A percentile compares a stretch with the other conserved stretches of the same genome.
These are phyloP conservation scores for Rhizomys pruinosus DNA, from an alignment of 2,113 vertebrate species.

Conservation along the genomic window DNA sequence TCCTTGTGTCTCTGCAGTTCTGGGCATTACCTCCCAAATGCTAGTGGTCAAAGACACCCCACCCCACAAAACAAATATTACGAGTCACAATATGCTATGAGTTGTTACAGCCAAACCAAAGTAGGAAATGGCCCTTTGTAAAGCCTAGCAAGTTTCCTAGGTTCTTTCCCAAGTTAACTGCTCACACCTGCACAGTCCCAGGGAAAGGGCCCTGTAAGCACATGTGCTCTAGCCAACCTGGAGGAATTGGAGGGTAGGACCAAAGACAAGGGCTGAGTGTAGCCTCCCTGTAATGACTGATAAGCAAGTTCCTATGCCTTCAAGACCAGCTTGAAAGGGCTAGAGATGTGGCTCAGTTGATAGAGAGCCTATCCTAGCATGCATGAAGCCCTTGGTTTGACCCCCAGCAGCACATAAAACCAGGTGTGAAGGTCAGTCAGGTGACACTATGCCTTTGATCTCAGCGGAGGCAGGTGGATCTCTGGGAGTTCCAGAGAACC, in stretches of 20 bases:
- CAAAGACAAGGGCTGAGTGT: background rate
- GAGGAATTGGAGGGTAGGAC: background rate
- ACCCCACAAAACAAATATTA: background rate
- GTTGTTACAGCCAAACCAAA: background rate
- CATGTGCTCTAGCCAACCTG: accelerated
- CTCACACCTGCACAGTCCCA: background rate
- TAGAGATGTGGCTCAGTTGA: background rate
- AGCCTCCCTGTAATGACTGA: background rate
- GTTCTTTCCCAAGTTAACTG: background rate
- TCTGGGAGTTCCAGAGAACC: too few relatives aligned
- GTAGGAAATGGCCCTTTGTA: background rate
- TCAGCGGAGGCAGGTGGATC: background rate
- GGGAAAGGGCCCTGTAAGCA: background rate
- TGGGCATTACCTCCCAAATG: background rate
- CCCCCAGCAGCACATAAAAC: background rate
- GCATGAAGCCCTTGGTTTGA: background rate
- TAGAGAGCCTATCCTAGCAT: too few relatives aligned
- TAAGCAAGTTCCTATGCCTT: background rate
- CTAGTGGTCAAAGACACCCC: background rate
- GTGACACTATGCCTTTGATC: background rate
- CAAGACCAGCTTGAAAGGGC: background rate
- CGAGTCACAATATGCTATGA: background rate
- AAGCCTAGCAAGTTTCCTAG: background rate
- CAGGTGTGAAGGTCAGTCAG: background rate
- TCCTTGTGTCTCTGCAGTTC: background rate